Evolutionary conservation across 2,113 vertebrate genomes (phyloP), one percentile per base, ranked within the genome.

Genomic region (Fulica atra): DNA sequence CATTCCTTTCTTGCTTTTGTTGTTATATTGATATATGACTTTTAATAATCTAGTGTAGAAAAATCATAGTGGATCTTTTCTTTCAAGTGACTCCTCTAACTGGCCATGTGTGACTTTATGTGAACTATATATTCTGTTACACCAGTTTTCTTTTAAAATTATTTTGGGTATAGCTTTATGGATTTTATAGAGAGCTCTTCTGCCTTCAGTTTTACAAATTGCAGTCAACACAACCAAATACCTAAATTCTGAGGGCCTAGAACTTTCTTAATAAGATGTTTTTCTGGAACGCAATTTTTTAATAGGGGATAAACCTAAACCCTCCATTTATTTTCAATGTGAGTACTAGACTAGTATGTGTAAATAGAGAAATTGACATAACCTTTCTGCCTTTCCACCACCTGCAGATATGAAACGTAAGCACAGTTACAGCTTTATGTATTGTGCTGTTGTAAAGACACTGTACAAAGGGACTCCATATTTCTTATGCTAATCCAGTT

Each of bases 361-460:
- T 74, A 95, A 96, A 92, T 48, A 86, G 26, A 95, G 59, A 64
- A 82, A 94, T 81, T 88, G 79, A 90, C 72, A 88, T 88, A 96
- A 95, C 82, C 86, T 97, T 89, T 93, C 84, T 91, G 81, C 53
- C 69, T 90, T 85, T 95, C 65, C 86, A 20, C 57, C 21, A 61
- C 51, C 35, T 88, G 76, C 60, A 82, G 70, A 66, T 56, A 73
- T 25, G 51, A 94, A 94, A 59, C 35, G 56, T 20, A 60, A 86
- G 38, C 69, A 90, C 72, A 90, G 77, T 81, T 72, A 72, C 21
- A 80, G 90, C 90, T 96, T 96, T 92, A 81, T 68, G 73, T 81
- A 74, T 79, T 91, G 69, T 86, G 56, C 86, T 84, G 56, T 5
- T 68, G 28, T 71, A 86, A 91, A 74, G 61, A 74, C 7, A 1